These are phyloP conservation scores for Sapayoa aenigma DNA, from an alignment of 2,113 vertebrate species.

Conservation along the genomic window DNA sequence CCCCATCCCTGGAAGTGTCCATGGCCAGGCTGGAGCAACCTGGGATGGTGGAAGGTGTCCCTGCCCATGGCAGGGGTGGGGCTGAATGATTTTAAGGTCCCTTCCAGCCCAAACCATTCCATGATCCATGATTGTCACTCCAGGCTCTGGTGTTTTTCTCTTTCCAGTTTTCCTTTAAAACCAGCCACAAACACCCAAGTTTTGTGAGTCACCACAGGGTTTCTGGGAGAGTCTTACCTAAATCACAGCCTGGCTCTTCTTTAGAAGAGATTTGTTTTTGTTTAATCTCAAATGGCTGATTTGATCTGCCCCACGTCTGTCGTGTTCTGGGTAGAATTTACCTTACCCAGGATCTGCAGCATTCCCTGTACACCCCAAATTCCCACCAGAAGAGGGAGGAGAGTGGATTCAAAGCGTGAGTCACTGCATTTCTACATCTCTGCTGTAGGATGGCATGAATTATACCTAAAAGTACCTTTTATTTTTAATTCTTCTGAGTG, in stretches of 20 bases:
- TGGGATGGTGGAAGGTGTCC: neutral
- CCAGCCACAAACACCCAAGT: neutral
- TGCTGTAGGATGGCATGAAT: neutral
- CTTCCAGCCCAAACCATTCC: neutral
- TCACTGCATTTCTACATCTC: neutral
- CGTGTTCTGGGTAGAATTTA: neutral
- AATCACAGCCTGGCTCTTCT: neutral
- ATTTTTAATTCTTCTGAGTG: neutral
- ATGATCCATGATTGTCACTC: neutral
- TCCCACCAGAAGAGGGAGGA: neutral
- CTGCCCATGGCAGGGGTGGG: neutral
- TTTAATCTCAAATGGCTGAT: neutral
- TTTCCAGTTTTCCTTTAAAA: neutral
- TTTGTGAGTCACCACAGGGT: neutral
- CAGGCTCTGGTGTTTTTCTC: fast-evolving
- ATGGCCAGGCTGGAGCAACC: neutral
- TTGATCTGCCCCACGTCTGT: neutral
- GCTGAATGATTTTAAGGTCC: neutral
- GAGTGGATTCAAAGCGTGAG: neutral
- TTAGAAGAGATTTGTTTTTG: neutral
- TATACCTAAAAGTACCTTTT: neutral
- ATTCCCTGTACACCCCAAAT: neutral
- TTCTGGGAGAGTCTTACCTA: neutral
- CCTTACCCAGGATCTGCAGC: neutral
- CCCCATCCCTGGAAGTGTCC: neutral